Percentiles rank a stretch among this genome's conserved stretches.
Evolutionary conservation across 2,888 invertebrate species (phyloP).

Genomic region (Apamea crenata): DNA sequence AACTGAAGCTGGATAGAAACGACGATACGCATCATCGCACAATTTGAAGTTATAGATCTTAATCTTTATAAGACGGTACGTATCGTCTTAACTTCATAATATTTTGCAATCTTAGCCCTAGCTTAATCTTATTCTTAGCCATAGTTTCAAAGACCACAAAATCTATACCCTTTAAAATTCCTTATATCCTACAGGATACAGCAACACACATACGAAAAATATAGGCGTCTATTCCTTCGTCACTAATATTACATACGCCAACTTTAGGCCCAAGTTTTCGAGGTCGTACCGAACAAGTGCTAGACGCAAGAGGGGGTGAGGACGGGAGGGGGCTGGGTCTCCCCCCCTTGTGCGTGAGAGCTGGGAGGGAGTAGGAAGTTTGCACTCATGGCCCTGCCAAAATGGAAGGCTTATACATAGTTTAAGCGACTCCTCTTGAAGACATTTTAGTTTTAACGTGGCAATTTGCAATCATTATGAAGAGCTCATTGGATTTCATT

Average conservation of each 20-base stretch:
- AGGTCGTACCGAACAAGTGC: conserved; percentile 82
- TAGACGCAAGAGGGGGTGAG: conserved; percentile 78
- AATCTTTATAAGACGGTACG: background rate
- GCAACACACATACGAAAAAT: conserved; percentile 53
- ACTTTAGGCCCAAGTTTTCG: conserved; percentile 80
- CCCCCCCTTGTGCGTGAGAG: conserved; percentile 71
- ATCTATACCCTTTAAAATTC: conserved; percentile 40
- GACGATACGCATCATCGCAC: background rate
- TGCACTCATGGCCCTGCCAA: conserved; percentile 78
- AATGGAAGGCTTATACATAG: conserved; percentile 75
- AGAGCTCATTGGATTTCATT: conserved; percentile 47
- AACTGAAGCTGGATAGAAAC: background rate
- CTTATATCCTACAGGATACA: conserved; percentile 37
- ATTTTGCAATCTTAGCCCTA: conserved; percentile 16
- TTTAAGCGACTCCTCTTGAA: conserved; percentile 64
- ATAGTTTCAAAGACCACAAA: conserved; percentile 37
- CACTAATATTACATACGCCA: conserved; percentile 63
- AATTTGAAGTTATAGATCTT: background rate
- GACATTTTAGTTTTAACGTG: conserved; percentile 61
- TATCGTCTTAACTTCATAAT: conserved; percentile 12
- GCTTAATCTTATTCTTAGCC: no score
- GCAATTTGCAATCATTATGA: conserved; percentile 59
- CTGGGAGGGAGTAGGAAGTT: conserved; percentile 73
- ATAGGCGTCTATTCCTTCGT: conserved; percentile 55
- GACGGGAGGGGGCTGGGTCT: conserved; percentile 58